Evolutionary conservation across 2,888 invertebrate genomes (phyloP), one percentile per base, ranked within the genome.

Genomic region (Schizaphis graminum): DNA sequence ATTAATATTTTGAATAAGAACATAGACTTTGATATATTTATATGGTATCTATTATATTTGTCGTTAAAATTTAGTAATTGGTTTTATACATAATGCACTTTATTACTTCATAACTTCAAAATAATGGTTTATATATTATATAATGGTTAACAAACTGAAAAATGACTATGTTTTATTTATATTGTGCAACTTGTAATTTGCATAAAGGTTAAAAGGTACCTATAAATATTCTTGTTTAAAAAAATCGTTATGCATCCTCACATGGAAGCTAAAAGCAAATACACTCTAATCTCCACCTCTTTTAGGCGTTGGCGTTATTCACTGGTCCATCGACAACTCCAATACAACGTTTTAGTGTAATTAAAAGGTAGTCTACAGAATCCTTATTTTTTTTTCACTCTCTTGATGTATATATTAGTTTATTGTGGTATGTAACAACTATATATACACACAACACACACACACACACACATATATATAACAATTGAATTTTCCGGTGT

Each of bases 281-380:
- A 35, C 35, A 77, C 77, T 77, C 35, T 35, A 77, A 77, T 77
- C 21, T 77, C 21, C 77, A 41, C 8, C 77, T 77, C 77, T 77
- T 35, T 35, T 21, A 35, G 21, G 77, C 35, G 21, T 77, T 77
- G 21, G 35, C 35, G 77, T 77, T 35, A 77, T 77, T 77, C 35
- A 77, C 35, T 77, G 35, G 77, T 77, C 77, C 77, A 77, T 77
- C n/a, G 28, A 88, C 49, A 21, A 49, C 88, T 53, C 53, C 26
- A 53, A 91, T 91, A 91, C 41, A 57, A 47, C 93, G 89, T 93
- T 93, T 93, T 93, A 89, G 89, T 84, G 89, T 93, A 89, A 93
- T 93, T 93, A 93, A 93, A 89, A 93, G 41, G 67, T 89, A 84
- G 77, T 21, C 77, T 77, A 77, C 67, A 35, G 93, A 84, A 84